Evolutionary conservation across 2,113 vertebrate genomes (phyloP).

Genomic region (Ursus arctos): DNA sequence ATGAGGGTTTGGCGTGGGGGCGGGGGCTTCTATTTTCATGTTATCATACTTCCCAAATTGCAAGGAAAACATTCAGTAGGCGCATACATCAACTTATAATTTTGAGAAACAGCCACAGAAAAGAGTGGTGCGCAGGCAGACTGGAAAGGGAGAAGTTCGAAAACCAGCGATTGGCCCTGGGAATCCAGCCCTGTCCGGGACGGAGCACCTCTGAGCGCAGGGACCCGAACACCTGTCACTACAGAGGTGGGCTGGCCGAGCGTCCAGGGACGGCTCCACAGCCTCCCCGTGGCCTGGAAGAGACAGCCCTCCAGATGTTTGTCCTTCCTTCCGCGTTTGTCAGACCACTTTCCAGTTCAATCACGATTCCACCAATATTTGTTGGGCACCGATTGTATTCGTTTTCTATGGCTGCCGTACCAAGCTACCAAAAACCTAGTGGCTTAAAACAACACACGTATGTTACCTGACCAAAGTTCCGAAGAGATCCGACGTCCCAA

Average conservation of each 20-base stretch:
- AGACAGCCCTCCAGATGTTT: not conserved
- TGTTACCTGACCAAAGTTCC: not conserved
- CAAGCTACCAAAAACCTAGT: not conserved
- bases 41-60: not conserved
- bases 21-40: not conserved
- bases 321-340: not conserved
- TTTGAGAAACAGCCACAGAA: not conserved
- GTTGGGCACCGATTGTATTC: not conserved
- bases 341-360: not conserved
- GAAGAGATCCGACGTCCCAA: not conserved
- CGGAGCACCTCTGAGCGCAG: fast-evolving
- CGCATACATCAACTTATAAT: not conserved
- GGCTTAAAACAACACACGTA: not conserved
- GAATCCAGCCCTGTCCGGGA: not conserved
- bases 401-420: not conserved
- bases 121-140: not conserved
- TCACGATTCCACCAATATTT: not conserved
- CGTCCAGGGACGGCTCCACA: not conserved
- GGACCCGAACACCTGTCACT: not conserved
- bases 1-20: not conserved
- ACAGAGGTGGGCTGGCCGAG: not conserved
- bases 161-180: not conserved
- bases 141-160: not conserved
- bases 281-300: not conserved
- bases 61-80: not conserved